phyloP scores from a whole-genome alignment of 2,888 invertebrate species.

The Synanthedon myopaeformis region DNA sequence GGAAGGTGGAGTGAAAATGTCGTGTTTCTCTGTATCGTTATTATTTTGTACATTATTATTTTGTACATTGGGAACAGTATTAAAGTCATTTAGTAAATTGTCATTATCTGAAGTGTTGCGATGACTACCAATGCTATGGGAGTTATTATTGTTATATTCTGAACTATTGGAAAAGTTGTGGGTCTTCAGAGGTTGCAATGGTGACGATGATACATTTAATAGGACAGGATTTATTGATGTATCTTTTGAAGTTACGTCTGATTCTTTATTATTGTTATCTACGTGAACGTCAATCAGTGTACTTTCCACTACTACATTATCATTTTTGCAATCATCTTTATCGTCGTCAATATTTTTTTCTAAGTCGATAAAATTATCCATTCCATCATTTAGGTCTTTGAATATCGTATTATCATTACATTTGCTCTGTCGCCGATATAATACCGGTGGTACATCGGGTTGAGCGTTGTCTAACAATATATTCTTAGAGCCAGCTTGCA shows the following conservation, averaged over 20 bases:
- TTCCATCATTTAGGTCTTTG: constrained; percentile 52
- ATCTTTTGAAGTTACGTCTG: constrained; percentile 28
- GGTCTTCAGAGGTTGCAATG: constrained; percentile 59
- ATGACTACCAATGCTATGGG: constrained; percentile 44
- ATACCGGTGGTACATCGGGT: constrained; percentile 77
- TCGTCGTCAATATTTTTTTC: constrained; percentile 34
- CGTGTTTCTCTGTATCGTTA: constrained; percentile 21
- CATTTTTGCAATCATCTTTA: constrained; percentile 33
- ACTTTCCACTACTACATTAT: constrained; percentile 51
- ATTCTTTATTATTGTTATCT: constrained; percentile 52
- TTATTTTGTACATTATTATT: constrained; percentile 25
- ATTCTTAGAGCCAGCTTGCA: constrained; percentile 84
- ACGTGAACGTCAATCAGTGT: constrained; percentile 60
- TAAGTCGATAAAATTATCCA: constrained; percentile 49
- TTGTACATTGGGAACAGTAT: constrained; percentile 19
- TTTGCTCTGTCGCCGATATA: constrained; percentile 75
- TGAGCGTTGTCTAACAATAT: constrained; percentile 84
- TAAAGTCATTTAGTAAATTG: constrained; percentile 52
- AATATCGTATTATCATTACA: constrained; percentile 57
- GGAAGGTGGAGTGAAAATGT: constrained; percentile 23
- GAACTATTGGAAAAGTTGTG: constrained; percentile 55
- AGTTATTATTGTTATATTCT: constrained; percentile 50
- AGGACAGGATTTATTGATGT: constrained; percentile 52
- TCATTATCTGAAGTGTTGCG: constrained; percentile 46
- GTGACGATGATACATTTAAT: constrained; percentile 59